Base-by-base conservation (phyloP, 2,888 invertebrate genomes). In the Phania funesta region DNA sequence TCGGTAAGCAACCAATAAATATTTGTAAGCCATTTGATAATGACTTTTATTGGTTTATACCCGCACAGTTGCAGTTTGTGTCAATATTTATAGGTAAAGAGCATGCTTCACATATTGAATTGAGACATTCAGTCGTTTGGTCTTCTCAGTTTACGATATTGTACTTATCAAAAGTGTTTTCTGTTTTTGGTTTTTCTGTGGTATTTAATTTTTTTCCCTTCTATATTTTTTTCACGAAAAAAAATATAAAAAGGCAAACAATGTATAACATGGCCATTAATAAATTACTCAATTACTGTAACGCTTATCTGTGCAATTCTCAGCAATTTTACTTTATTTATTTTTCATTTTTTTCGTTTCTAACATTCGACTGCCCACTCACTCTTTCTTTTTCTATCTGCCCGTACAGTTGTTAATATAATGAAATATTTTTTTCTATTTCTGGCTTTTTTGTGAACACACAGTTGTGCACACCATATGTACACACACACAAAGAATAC, bases 211-310 rank as follows among this genome's bases (percentile, higher is more conserved):
- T n/a, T n/a, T n/a, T n/a, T n/a, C n/a, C n/a, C n/a, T n/a, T n/a
- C 7, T 1, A 26, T n/a, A 1, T 24, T 24, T 64, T 32, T 60
- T 1, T 13, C 16, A 0, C 6, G 16, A 3, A 44, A 16, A n/a
- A 1, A 38, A 41, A 64, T 16, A 71, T 64, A 64, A 38, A 32
- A 64, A 48, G n/a, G 2, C 46, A 56, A 8, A 56, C 13, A 44
- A 68, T 76, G 24, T 62, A 54, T 48, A 64, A 64, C 70, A 64
- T 56, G 71, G 73, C 68, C 77, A 74, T 81, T 74, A 74, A 73
- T 81, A 81, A 77, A 77, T 81, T 81, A 81, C 77, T 52, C 73
- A 74, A 77, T 77, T 81, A 77, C 68, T 52, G 64, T 56, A 73
- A 73, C 76, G 62, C 77, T 81, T 77, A 77, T 77, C 81, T 81